Conservation (phyloP, 2,797 vertebrate genomes). For the Sciurus vulgaris region DNA sequence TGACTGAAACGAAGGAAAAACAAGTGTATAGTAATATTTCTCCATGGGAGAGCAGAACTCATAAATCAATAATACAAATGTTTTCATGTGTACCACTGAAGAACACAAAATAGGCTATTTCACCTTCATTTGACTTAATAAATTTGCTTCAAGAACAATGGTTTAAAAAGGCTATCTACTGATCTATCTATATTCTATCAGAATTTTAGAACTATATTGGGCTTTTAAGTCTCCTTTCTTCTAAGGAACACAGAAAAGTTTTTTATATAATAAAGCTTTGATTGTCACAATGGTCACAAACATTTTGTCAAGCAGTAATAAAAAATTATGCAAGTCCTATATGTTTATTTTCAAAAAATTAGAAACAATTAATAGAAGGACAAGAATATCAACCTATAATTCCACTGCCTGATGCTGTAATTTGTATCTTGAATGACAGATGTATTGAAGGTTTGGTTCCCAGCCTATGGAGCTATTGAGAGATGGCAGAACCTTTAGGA, state of each 20-base stretch:
- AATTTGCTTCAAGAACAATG: constrained; percentile 25
- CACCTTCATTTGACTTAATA: constrained; percentile 13
- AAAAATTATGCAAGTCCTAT: neutral
- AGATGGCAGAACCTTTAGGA: neutral
- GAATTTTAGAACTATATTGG: neutral
- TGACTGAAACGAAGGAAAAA: neutral
- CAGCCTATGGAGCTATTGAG: neutral
- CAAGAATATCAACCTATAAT: neutral
- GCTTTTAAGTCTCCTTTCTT: constrained; percentile 24
- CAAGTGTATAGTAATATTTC: neutral
- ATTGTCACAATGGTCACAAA: neutral
- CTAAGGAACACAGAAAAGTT: neutral
- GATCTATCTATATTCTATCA: constrained; percentile 13
- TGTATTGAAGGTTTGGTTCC: neutral
- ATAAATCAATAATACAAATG: constrained; percentile 5
- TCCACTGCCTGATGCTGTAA: neutral
- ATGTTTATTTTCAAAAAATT: constrained; percentile 12
- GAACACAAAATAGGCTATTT: neutral
- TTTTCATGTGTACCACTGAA: neutral
- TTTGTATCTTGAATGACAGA: neutral
- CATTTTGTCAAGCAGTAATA: constrained; percentile 29
- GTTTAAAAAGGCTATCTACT: constrained; percentile 27
- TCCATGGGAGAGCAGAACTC: neutral
- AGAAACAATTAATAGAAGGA: neutral
- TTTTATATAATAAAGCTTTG: neutral